Conservation (phyloP, 2,888 invertebrate genomes). For the Mimachlamys varia region DNA sequence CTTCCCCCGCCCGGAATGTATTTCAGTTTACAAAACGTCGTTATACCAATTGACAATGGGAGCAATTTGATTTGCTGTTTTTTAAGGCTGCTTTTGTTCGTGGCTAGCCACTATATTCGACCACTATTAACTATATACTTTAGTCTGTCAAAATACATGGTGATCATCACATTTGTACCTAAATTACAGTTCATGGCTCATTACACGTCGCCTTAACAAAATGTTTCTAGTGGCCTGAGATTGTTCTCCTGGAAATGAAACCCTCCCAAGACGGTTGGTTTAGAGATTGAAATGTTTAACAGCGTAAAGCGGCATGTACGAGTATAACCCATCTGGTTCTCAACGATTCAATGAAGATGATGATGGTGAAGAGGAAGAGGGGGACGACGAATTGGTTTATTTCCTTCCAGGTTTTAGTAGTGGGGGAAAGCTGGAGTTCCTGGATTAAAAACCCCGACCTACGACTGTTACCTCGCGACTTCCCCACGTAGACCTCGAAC, state of each 20-base stretch:
- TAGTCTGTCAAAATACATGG: not conserved
- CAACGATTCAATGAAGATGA: not conserved
- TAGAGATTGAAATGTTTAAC: not conserved
- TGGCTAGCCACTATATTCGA: not conserved
- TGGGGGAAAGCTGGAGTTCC: no score
- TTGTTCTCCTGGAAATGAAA: not conserved
- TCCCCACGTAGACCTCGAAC: no score
- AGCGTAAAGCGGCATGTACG: not conserved
- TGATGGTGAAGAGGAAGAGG: not conserved
- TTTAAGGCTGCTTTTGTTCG: not conserved
- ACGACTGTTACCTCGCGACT: no score
- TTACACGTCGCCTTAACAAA: not conserved
- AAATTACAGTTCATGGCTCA: not conserved
- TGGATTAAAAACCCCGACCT: no score
- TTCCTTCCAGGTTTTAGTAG: not conserved
- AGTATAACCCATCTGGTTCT: not conserved
- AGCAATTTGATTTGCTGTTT: not conserved
- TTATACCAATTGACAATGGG: not conserved
- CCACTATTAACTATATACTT: slow-evolving; percentile 7
- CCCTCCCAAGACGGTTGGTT: no score
- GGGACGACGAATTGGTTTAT: not conserved
- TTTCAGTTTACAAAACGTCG: not conserved
- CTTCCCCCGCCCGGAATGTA: not conserved
- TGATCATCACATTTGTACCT: not conserved
- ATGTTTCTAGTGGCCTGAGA: not conserved